These are phyloP conservation scores for Eulacestoma nigropectus DNA, from an alignment of 2,113 vertebrate genomes.

Conservation along the genomic window DNA sequence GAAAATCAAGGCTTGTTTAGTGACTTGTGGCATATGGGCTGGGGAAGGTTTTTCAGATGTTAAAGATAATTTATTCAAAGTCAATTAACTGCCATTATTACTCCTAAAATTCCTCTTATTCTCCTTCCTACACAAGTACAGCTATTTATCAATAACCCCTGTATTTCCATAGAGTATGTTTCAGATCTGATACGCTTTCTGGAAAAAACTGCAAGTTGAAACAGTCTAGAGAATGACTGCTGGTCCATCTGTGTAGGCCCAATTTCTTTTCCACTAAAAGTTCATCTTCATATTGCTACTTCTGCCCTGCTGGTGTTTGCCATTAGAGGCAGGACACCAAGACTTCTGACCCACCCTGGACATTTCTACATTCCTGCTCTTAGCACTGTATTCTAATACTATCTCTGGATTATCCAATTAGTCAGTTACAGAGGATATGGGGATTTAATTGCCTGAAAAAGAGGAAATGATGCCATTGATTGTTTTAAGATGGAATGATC, in stretches of 20 bases:
- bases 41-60: background rate
- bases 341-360: background rate
- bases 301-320: background rate
- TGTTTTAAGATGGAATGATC: constrained; percentile 9
- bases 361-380: background rate
- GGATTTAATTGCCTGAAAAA: background rate
- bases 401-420: background rate
- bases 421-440: background rate
- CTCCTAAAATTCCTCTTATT: background rate
- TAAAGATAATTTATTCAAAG: background rate
- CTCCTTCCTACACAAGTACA: background rate
- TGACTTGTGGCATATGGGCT: background rate
- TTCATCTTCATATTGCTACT: background rate
- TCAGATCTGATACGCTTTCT: fast-evolving
- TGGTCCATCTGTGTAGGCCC: background rate
- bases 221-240: background rate
- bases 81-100: background rate
- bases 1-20: background rate
- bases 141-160: background rate
- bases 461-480: background rate
- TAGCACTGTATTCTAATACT: background rate
- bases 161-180: background rate
- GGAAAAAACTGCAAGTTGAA: background rate
- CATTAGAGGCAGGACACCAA: background rate
- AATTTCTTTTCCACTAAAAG: background rate